Percentiles rank a stretch among this genome's conserved stretches.
Conservation (phyloP, 37 sponge, comb jelly and placozoan genomes). For the Lycopodina hypogea region DNA sequence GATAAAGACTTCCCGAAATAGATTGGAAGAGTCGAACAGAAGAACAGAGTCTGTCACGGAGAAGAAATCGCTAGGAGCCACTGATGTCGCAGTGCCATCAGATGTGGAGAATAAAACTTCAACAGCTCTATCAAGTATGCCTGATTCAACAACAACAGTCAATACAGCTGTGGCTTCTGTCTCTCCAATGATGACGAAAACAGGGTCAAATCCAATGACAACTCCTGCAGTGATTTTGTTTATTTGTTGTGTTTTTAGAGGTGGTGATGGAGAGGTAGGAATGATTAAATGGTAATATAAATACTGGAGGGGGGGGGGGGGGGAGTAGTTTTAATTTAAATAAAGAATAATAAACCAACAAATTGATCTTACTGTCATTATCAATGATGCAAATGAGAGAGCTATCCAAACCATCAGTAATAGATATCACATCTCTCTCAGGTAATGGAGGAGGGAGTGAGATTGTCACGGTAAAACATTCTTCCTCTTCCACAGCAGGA, state of each 20-base stretch:
- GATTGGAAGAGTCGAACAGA: not conserved
- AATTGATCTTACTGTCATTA: slow-evolving; percentile 41
- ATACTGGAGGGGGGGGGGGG: no score
- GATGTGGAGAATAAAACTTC: slow-evolving; percentile 22
- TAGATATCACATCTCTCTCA: not conserved
- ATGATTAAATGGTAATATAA: no score
- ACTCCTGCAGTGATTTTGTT: not conserved
- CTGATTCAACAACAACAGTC: slow-evolving; percentile 1
- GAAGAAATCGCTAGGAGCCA: not conserved
- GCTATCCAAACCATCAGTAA: not conserved
- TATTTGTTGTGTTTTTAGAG: no score
- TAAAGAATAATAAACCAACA: not conserved
- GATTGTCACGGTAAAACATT: slow-evolving; percentile 7
- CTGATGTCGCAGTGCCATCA: slow-evolving; percentile 38
- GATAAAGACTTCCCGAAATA: not conserved
- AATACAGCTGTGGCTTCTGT: slow-evolving; percentile 4
- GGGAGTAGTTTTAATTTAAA: no score
- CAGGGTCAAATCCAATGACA: slow-evolving; percentile 8
- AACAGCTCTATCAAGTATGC: slow-evolving; percentile 16
- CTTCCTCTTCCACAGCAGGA: slow-evolving; percentile 11
- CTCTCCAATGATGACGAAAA: slow-evolving; percentile 9
- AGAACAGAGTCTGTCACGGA: not conserved
- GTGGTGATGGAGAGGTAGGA: no score
- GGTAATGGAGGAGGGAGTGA: not conserved
- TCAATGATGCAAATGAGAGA: slow-evolving; percentile 17